Evolutionary conservation across 2,797 vertebrate species (phyloP).

Genomic region (Spinibarbus caldwelli): DNA sequence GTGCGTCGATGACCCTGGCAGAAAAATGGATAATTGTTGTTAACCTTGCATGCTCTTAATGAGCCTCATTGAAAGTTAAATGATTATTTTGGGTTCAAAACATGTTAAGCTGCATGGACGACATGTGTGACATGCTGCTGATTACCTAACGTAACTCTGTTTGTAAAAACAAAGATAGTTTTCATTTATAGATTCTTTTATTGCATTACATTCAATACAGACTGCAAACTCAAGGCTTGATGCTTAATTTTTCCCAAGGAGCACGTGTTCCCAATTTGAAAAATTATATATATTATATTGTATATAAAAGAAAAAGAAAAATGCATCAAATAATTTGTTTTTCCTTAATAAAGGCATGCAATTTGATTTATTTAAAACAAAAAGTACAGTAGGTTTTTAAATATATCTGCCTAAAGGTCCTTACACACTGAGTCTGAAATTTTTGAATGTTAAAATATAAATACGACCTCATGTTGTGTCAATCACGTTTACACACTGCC

Average conservation of each 20-base stretch:
- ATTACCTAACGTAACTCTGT: neutral
- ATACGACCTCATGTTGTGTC: too few relatives aligned
- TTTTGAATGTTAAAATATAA: accelerated
- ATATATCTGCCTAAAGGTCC: neutral
- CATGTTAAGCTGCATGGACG: neutral
- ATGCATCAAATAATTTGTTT: neutral
- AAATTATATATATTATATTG: too few relatives aligned
- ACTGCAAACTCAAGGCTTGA: neutral
- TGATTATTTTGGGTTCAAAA: neutral
- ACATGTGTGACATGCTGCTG: neutral
- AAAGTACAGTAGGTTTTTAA: neutral
- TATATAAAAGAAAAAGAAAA: neutral
- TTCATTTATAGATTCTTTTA: neutral
- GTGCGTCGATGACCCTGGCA: neutral
- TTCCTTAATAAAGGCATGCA: too few relatives aligned
- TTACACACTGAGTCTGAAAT: too few relatives aligned
- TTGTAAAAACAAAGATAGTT: neutral
- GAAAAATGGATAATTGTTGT: constrained; percentile 42
- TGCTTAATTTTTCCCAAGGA: neutral
- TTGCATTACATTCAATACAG: neutral
- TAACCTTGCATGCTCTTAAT: constrained; percentile 47
- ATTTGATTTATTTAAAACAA: neutral
- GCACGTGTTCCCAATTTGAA: neutral
- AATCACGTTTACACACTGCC: too few relatives aligned
- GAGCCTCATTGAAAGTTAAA: constrained; percentile 25